phyloP scores from a whole-genome alignment of 2,113 vertebrate genomes.

The Cyphomyrus plagiostoma region DNA sequence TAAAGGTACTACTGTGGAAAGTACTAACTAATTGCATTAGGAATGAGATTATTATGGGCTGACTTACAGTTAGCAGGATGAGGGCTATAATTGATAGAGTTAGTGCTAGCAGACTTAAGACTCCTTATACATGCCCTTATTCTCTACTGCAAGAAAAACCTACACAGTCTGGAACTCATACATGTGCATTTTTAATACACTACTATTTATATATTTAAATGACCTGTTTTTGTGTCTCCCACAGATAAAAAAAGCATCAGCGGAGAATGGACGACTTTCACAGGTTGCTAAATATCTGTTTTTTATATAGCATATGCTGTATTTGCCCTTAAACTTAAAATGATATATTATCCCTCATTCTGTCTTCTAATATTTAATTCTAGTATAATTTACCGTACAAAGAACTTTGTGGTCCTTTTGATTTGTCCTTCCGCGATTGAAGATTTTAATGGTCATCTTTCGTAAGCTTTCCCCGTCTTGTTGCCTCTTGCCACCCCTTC shows the following conservation, averaged over 20 bases:
- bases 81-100: background rate
- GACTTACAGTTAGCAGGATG: background rate
- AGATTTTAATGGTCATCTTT: background rate
- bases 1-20: conserved; percentile 39
- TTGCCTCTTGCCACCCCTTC: background rate
- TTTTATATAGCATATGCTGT: background rate
- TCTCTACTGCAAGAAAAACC: background rate
- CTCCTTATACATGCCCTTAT: background rate
- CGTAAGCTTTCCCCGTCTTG: background rate
- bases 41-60: background rate
- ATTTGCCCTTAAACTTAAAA: background rate
- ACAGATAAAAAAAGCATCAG: background rate
- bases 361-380: background rate
- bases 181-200: background rate
- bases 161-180: background rate
- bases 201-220: conserved; percentile 5
- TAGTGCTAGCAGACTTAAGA: background rate
- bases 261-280: background rate
- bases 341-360: background rate
- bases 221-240: background rate
- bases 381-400: background rate
- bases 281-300: background rate
- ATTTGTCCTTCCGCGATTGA: background rate
- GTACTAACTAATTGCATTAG: background rate
- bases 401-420: background rate